Conservation (phyloP, 1,140 invertebrate genomes). For the Ylistrum balloti region DNA sequence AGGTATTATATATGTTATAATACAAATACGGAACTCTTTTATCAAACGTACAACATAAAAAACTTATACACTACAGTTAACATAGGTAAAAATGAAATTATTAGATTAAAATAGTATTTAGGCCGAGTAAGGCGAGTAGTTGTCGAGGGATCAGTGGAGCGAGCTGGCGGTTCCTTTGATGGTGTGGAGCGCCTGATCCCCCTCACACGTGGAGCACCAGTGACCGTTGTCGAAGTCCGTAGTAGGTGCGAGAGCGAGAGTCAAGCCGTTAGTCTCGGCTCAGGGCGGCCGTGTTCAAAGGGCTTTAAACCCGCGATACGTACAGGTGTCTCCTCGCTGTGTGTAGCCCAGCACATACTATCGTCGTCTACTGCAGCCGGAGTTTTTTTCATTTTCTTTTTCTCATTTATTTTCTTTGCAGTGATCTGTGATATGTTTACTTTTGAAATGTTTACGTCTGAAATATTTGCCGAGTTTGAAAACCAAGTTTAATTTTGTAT, state of each 20-base stretch:
- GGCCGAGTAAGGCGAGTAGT: not conserved
- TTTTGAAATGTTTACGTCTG: not conserved
- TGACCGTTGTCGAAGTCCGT: not conserved
- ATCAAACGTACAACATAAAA: not conserved
- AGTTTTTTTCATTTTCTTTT: not conserved
- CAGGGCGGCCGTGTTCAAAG: not conserved
- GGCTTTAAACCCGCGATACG: conserved; percentile 31
- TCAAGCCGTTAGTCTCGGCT: not conserved
- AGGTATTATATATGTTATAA: not conserved
- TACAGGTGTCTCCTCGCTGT: conserved; percentile 7
- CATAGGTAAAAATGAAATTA: conserved; percentile 40
- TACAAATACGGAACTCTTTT: conserved; percentile 19
- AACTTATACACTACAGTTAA: conserved; percentile 24
- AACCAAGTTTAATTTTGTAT: not conserved
- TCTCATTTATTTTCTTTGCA: not conserved
- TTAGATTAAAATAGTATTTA: conserved; percentile 30
- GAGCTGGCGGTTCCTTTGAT: not conserved
- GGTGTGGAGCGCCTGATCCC: conserved; percentile 11
- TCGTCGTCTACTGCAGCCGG: not conserved
- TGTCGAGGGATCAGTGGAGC: not conserved
- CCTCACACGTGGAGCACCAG: not conserved
- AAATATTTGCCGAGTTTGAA: not conserved
- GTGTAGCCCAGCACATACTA: not conserved
- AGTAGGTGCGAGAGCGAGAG: conserved; percentile 20
- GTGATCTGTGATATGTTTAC: not conserved